phyloP scores from a whole-genome alignment of 2,888 invertebrate genomes.

The Hypena proboscidalis region DNA sequence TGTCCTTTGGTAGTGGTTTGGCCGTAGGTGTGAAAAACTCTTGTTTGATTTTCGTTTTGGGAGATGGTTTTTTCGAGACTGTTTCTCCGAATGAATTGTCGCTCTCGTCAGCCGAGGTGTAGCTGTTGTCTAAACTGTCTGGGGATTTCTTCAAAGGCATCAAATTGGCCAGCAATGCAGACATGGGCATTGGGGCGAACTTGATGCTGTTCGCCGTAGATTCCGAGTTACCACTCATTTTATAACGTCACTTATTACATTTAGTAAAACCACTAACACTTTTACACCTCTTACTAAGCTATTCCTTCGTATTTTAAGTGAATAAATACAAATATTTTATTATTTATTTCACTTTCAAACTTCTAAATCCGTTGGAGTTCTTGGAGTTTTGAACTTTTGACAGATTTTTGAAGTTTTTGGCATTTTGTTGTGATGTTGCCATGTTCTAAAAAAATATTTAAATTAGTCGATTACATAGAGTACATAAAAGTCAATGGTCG shows the following conservation, averaged over 20 bases:
- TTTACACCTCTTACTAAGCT: too few species aligned
- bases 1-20: slow-evolving; percentile 52
- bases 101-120: slow-evolving; percentile 65
- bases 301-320: slow-evolving; percentile 3
- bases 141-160: slow-evolving; percentile 60
- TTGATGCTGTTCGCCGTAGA: slow-evolving; percentile 73
- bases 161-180: slow-evolving; percentile 73
- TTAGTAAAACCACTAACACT: slow-evolving; percentile 10
- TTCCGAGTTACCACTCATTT: slow-evolving; percentile 71
- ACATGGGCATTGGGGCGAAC: slow-evolving; percentile 78
- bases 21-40: slow-evolving; percentile 59
- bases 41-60: slow-evolving; percentile 44
- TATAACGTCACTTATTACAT: slow-evolving; percentile 21
- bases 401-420: slow-evolving; percentile 15
- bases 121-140: slow-evolving; percentile 64
- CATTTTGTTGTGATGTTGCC: background rate
- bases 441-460: too few species aligned
- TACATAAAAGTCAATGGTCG: too few species aligned
- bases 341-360: slow-evolving; percentile 19
- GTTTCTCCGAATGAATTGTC: slow-evolving; percentile 65
- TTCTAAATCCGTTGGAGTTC: slow-evolving; percentile 25
- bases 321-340: background rate
- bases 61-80: slow-evolving; percentile 54
- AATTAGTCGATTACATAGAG: too few species aligned
- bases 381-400: slow-evolving; percentile 33